These are phyloP conservation scores for Brachionus rubens DNA, from an alignment of 1,140 invertebrate species.

Conservation along the genomic window DNA sequence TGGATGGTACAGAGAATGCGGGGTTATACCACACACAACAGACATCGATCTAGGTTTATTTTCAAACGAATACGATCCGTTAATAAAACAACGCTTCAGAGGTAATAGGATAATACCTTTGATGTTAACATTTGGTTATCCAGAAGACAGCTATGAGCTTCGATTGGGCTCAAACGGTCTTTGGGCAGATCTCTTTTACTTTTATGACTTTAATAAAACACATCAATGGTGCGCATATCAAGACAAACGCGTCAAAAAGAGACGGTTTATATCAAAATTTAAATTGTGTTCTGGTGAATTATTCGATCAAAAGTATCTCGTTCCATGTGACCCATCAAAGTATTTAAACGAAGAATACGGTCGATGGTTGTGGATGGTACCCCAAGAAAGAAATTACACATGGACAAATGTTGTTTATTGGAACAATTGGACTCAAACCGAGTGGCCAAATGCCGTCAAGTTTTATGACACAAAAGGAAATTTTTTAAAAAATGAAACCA, in stretches of 20 bases:
- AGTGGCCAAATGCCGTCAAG: background rate
- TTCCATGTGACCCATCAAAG: background rate
- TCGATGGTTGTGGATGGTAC: background rate
- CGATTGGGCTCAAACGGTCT: background rate
- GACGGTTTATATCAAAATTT: background rate
- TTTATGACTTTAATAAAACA: background rate
- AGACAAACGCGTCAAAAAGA: conserved; percentile 17
- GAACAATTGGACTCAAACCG: background rate
- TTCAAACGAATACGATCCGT: background rate
- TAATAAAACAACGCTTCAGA: background rate
- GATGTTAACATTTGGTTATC: background rate
- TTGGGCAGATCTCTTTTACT: conserved; percentile 2
- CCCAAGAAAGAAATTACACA: background rate
- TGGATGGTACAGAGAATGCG: conserved; percentile 20
- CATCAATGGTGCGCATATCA: conserved; percentile 26
- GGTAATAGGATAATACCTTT: background rate
- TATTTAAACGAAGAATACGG: conserved; percentile 29
- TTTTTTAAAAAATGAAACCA: background rate
- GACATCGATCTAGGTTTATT: conserved; percentile 13
- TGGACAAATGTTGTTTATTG: conserved; percentile 2
- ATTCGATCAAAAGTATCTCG: background rate
- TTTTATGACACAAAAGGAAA: background rate
- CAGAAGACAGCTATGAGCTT: conserved; percentile 3
- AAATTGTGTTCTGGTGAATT: background rate
- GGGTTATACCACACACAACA: conserved; percentile 17